A percentile compares a stretch with the other conserved stretches of the same genome.
Evolutionary conservation across 1,140 invertebrate genomes (phyloP).

Genomic region (Drosophila erecta): DNA sequence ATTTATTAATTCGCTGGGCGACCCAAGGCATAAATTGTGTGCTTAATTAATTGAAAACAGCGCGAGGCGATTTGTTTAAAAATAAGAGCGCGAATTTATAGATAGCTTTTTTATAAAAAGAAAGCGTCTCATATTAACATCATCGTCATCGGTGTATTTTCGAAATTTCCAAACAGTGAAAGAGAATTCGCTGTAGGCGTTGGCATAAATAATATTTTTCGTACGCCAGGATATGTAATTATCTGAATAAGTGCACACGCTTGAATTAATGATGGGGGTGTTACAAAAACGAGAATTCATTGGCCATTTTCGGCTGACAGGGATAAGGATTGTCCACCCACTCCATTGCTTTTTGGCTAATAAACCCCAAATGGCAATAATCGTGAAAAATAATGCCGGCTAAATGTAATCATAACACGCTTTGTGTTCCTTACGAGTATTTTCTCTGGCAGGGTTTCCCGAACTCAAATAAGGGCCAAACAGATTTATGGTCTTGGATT

Average conservation of each 20-base stretch:
- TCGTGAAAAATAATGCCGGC: conserved; percentile 69
- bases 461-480: conserved; percentile 24
- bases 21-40: conserved; percentile 39
- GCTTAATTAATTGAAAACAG: conserved; percentile 63
- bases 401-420: conserved; percentile 57
- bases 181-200: conserved; percentile 43
- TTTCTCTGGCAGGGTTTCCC: conserved; percentile 23
- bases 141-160: conserved; percentile 43
- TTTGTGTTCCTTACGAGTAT: conserved; percentile 14
- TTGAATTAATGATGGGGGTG: conserved; percentile 42
- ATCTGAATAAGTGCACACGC: conserved; percentile 60
- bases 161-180: conserved; percentile 30
- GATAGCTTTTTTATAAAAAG: conserved; percentile 28
- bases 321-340: conserved; percentile 25
- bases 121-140: conserved; percentile 24
- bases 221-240: conserved; percentile 48
- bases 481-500: conserved; percentile 63
- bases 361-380: conserved; percentile 59
- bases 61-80: conserved; percentile 58
- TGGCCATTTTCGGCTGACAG: conserved; percentile 42
- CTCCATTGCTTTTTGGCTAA: conserved; percentile 7
- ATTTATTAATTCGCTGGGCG: conserved; percentile 58
- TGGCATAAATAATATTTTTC: conserved; percentile 38
- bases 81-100: conserved; percentile 18
- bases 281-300: conserved; percentile 38